Conservation (phyloP, 2,888 invertebrate genomes). For the Troides helena region DNA sequence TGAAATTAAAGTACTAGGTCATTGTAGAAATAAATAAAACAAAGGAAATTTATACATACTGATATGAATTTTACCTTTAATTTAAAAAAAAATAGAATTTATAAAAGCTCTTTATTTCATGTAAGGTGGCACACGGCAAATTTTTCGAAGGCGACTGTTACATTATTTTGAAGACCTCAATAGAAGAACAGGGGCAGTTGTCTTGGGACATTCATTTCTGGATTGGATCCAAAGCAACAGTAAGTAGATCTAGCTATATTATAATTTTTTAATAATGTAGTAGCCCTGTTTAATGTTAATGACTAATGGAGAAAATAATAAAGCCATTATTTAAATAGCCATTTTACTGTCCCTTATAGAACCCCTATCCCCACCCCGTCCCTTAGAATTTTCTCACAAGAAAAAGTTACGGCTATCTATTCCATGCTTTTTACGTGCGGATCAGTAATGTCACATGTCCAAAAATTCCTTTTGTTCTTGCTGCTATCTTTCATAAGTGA, state of each 20-base stretch:
- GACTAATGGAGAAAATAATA: not conserved
- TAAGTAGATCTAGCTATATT: slow-evolving; percentile 66
- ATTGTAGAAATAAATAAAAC: too few species aligned
- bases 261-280: not conserved
- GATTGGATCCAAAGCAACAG: slow-evolving; percentile 97
- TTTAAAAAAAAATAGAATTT: not conserved
- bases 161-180: slow-evolving; percentile 93
- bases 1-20: too few species aligned
- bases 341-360: too few species aligned
- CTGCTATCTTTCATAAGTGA: too few species aligned
- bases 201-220: slow-evolving; percentile 99
- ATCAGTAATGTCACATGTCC: too few species aligned
- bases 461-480: too few species aligned
- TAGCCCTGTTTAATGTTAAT: not conserved
- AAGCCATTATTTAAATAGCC: too few species aligned
- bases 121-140: slow-evolving; percentile 91
- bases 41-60: not conserved
- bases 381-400: too few species aligned
- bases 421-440: too few species aligned
- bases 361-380: too few species aligned
- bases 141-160: slow-evolving; percentile 99
- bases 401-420: too few species aligned
- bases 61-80: not conserved
- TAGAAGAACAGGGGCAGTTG: slow-evolving; percentile 91
- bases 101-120: not conserved